Conservation (phyloP, 2,797 vertebrate species). For the Podarcis siculus region DNA sequence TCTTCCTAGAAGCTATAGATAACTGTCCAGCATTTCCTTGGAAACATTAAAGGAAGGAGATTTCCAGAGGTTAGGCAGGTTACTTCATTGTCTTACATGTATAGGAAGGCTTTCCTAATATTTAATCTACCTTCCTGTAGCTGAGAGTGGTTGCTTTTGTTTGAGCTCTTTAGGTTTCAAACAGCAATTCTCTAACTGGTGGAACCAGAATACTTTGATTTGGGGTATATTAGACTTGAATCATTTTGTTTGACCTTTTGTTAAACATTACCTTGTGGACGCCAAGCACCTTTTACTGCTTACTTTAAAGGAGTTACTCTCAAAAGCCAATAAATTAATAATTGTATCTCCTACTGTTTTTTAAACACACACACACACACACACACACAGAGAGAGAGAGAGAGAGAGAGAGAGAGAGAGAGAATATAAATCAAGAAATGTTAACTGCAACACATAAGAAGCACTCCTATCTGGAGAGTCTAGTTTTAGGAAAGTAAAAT, state of each 20-base stretch:
- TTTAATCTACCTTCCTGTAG: not conserved
- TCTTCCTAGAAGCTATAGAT: not conserved
- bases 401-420: no score
- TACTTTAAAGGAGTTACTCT: not conserved
- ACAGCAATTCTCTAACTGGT: not conserved
- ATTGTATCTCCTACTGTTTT: not conserved
- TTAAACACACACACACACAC: no score
- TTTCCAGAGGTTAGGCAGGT: not conserved
- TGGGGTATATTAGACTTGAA: not conserved
- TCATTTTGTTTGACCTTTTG: not conserved
- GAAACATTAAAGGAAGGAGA: not conserved
- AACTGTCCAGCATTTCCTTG: not conserved
- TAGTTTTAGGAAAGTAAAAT: not conserved
- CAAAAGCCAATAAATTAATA: not conserved
- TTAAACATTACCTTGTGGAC: conserved; percentile 3
- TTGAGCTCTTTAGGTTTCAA: not conserved
- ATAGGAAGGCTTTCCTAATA: not conserved
- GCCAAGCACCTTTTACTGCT: not conserved
- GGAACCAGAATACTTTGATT: conserved; percentile 5
- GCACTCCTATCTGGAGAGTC: not conserved
- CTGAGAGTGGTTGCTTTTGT: not conserved
- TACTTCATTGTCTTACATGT: not conserved
- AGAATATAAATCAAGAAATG: not conserved
- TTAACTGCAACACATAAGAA: not conserved
- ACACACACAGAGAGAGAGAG: no score